Base-by-base conservation (phyloP, 1,140 invertebrate genomes). In the Drosophila takahashii region DNA sequence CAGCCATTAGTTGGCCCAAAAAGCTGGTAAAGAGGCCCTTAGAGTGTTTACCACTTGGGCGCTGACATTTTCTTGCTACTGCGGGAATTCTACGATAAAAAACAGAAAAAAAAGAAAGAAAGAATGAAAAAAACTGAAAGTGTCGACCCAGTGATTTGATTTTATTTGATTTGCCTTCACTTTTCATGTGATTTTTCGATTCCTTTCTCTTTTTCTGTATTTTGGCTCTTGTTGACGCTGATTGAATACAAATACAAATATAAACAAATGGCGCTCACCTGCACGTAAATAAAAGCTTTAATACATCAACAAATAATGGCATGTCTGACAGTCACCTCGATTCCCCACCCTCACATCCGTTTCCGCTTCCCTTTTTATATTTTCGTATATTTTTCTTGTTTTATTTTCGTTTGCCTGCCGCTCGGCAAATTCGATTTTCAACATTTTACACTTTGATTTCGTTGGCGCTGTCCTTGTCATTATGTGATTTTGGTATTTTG, bases 161-260 rank as follows among this genome's bases (percentile, higher is more conserved):
- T 84, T 84, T 65, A 80, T 79, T 79, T 79, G 77, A 87, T 86
- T 86, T 75, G 74, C 79, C 64, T 79, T 70, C 77, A 85, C 65
- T 77, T 83, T 81, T 77, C 54, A 72, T 79, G 66, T 80, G 44
- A 70, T 57, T 75, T 79, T 39, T 64, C 60, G 44, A 57, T 77
- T 77, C 64, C 36, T 48, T 45, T 62, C 39, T 26, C 52, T 16
- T 41, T 34, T 58, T 22, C 22, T 22, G 22, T 22, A 22, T 44
- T 34, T 13, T 4, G 48, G 60, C 74, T 72, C 58, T 75, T 75
- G 72, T 83, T 83, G 83, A 87, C 83, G 83, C 83, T 86, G 83
- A 86, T 86, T 86, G 83, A 86, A 86, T 86, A 86, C 83, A 84
- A 84, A 84, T 54, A 72, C 72, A 80, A 77, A 85, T 80, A 81